A percentile compares a stretch with the other conserved stretches of the same genome.
These are phyloP conservation scores for Galerucella pusilla DNA, from an alignment of 2,888 invertebrate species.

Conservation along the genomic window DNA sequence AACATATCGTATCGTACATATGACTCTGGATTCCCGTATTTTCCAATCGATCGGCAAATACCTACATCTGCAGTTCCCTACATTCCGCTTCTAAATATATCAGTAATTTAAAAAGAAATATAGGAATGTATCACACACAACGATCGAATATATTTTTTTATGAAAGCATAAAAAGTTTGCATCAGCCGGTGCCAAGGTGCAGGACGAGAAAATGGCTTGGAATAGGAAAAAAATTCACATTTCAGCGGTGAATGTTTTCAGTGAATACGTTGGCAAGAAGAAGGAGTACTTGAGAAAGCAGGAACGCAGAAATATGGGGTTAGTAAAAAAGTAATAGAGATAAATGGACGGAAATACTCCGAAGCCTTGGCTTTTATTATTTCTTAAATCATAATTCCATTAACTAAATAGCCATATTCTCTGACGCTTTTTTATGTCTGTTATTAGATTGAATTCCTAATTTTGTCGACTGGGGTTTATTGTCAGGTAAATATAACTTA, in stretches of 20 bases:
- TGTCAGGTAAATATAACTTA: too few species aligned
- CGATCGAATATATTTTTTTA: conserved; percentile 12
- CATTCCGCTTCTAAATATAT: background rate
- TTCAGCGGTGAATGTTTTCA: conserved; percentile 53
- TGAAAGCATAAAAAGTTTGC: conserved; percentile 10
- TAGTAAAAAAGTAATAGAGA: conserved; percentile 15
- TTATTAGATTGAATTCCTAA: too few species aligned
- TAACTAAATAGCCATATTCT: background rate
- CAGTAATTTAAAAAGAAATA: conserved; percentile 10
- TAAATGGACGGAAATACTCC: conserved; percentile 11
- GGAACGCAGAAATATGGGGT: conserved; percentile 8
- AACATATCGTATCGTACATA: too few species aligned
- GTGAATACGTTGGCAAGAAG: conserved; percentile 50
- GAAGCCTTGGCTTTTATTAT: conserved; percentile 3
- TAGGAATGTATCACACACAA: background rate
- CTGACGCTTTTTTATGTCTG: too few species aligned
- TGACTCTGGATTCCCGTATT: too few species aligned
- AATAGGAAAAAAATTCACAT: conserved; percentile 54
- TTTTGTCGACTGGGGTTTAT: too few species aligned
- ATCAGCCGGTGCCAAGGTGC: conserved; percentile 12
- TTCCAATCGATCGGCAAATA: background rate
- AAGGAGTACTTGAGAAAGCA: conserved; percentile 16
- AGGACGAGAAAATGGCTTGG: conserved; percentile 46
- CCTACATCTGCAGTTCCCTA: background rate
- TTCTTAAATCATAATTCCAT: conserved; percentile 15